A percentile compares a stretch with the other conserved stretches of the same genome.
These are phyloP conservation scores for Scomber colias DNA, from an alignment of 2,113 vertebrate genomes.

Conservation along the genomic window DNA sequence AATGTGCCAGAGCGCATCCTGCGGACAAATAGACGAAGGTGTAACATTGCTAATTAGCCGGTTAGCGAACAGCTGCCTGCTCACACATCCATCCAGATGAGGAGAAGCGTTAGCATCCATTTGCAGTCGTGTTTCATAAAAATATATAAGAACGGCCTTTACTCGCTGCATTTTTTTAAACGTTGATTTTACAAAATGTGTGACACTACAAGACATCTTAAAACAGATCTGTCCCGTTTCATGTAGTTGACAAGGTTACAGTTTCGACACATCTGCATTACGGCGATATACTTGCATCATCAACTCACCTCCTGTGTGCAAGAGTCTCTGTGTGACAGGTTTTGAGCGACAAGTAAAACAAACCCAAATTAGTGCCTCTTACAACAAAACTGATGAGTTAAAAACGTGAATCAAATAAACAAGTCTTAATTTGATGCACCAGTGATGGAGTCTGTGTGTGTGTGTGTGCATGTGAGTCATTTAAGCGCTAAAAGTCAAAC, in stretches of 20 bases:
- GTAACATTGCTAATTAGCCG: too few relatives aligned
- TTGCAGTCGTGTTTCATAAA: not conserved
- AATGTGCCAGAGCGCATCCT: too few relatives aligned
- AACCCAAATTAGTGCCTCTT: too few relatives aligned
- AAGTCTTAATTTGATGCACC: too few relatives aligned
- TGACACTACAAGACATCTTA: not conserved
- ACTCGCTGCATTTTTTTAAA: not conserved
- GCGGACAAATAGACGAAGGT: too few relatives aligned
- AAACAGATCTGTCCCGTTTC: not conserved
- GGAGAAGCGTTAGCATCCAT: not conserved
- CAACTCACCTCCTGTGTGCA: not conserved
- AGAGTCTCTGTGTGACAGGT: not conserved
- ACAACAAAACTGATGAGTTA: too few relatives aligned
- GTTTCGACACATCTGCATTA: not conserved
- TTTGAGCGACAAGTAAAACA: too few relatives aligned
- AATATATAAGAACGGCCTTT: not conserved
- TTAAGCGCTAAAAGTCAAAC: constrained; percentile 21
- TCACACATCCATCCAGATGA: not conserved
- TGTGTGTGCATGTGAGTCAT: not conserved
- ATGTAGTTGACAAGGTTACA: not conserved
- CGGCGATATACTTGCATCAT: not conserved
- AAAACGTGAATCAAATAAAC: too few relatives aligned
- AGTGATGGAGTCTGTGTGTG: too few relatives aligned
- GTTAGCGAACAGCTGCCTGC: not conserved
- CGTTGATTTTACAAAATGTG: not conserved